Evolutionary conservation across 2,797 vertebrate species (phyloP).

Genomic region (Nyctibius grandis): DNA sequence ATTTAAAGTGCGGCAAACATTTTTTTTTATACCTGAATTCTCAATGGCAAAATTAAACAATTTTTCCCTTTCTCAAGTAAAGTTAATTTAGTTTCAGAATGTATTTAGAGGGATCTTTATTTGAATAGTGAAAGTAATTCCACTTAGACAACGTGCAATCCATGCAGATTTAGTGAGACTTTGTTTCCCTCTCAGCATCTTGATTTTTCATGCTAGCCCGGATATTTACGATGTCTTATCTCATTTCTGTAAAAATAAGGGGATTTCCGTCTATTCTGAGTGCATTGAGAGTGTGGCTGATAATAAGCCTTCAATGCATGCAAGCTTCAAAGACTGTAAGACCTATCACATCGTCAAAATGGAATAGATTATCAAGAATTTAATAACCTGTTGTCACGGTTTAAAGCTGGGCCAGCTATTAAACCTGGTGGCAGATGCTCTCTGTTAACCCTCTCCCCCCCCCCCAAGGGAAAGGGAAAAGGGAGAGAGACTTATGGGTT

Average conservation of each 20-base stretch:
- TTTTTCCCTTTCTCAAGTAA: background rate
- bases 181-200: background rate
- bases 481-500: too few relatives aligned
- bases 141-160: background rate
- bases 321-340: background rate
- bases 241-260: background rate
- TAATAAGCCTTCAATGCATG: background rate
- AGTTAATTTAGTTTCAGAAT: background rate
- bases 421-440: too few relatives aligned
- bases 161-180: background rate
- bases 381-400: too few relatives aligned
- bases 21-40: background rate
- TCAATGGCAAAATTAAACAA: background rate
- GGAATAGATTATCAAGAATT: background rate
- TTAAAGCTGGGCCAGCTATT: too few relatives aligned
- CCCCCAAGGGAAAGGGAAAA: too few relatives aligned
- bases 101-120: background rate
- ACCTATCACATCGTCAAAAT: background rate
- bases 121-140: background rate
- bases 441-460: too few relatives aligned
- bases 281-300: background rate
- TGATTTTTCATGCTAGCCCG: background rate
- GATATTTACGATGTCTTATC: background rate
- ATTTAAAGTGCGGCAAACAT: background rate
- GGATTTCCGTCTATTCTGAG: background rate